Conservation (phyloP, 2,888 invertebrate genomes). For the Tigriopus californicus region DNA sequence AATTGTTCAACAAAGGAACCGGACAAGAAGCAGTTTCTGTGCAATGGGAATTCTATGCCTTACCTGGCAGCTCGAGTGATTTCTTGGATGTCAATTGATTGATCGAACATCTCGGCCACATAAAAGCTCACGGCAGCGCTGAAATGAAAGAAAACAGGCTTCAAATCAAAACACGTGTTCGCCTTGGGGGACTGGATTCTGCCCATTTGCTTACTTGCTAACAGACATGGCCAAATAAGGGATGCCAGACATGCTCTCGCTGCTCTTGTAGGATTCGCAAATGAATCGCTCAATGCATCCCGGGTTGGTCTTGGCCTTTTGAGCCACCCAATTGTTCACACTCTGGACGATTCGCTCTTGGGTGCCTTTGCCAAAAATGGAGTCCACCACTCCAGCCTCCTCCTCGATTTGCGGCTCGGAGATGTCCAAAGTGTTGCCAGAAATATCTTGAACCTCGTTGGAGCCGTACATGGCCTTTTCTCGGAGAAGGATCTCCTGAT, state of each 20-base stretch:
- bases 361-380: neutral
- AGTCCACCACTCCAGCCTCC: conserved; percentile 2
- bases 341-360: conserved; percentile 9
- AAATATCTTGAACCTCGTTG: too few relatives aligned
- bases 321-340: conserved; percentile 8
- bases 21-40: neutral
- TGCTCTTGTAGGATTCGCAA: conserved; percentile 13
- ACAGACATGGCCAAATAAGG: conserved; percentile 14
- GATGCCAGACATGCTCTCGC: conserved; percentile 12
- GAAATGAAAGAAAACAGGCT: neutral
- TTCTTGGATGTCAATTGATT: conserved; percentile 13
- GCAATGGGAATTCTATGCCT: too few relatives aligned
- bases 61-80: conserved; percentile 14
- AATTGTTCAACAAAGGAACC: neutral
- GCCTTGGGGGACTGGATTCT: too few relatives aligned
- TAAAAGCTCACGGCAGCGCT: conserved; percentile 16
- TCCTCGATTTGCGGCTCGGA: neutral
- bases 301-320: conserved; percentile 3
- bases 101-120: conserved; percentile 13
- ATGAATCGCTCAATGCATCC: conserved; percentile 14
- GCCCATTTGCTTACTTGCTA: conserved; percentile 6
- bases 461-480: too few relatives aligned
- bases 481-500: too few relatives aligned
- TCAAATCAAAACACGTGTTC: too few relatives aligned
- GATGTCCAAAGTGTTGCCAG: too few relatives aligned